Conservation (phyloP, 2,113 vertebrate species). For the Tachysurus fulvidraco region DNA sequence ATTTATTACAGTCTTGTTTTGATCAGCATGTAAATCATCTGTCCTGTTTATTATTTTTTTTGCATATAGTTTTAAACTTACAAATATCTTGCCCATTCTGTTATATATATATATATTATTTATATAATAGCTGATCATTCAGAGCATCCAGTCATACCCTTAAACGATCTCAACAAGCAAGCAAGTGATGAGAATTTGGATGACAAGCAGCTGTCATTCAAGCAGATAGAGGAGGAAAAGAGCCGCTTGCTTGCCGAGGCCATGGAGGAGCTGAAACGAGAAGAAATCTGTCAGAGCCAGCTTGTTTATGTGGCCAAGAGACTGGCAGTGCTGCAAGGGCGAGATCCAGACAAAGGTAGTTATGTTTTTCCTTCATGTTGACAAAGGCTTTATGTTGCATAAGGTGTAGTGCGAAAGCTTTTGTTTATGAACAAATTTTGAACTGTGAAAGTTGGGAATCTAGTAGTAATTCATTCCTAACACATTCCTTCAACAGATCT, state of each 20-base stretch:
- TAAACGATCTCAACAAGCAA: conserved; percentile 85
- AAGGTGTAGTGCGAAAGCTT: not conserved
- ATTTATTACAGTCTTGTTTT: conserved; percentile 28
- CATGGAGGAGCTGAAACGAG: conserved; percentile 78
- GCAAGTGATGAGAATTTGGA: conserved; percentile 71
- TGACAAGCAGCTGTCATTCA: conserved; percentile 60
- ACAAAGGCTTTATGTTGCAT: not conserved
- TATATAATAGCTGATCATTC: not conserved
- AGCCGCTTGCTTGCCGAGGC: conserved; percentile 82
- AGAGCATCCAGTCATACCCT: conserved; percentile 63
- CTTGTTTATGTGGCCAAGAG: conserved; percentile 83
- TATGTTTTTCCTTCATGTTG: too few species aligned
- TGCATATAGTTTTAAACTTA: not conserved
- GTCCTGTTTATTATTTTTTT: not conserved
- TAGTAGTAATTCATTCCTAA: too few species aligned
- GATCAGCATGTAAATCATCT: not conserved
- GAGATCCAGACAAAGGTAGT: conserved; percentile 85
- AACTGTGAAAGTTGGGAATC: not conserved
- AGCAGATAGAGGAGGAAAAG: conserved; percentile 82
- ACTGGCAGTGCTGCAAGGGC: conserved; percentile 82
- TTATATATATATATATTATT: too few species aligned
- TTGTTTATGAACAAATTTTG: too few species aligned
- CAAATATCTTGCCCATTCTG: not conserved
- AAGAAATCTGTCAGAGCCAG: conserved; percentile 80
- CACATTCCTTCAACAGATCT: not conserved